Evolutionary conservation across 35 echinoderm and acorn worm genomes (phyloP).

Genomic region (Heliocidaris erythrogramma): DNA sequence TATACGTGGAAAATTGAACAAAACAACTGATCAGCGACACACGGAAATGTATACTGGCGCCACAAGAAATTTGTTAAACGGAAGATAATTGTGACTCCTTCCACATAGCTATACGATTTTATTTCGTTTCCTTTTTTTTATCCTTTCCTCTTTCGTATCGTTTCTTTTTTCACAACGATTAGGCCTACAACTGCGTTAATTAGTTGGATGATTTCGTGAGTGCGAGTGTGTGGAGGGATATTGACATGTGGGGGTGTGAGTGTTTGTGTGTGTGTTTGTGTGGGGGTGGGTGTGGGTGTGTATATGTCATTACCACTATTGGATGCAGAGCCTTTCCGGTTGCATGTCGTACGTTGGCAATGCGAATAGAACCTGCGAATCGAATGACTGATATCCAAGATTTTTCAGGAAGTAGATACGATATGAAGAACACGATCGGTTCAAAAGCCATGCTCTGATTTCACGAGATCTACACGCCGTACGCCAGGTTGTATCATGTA

Average conservation of each 20-base stretch:
- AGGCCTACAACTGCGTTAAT: not conserved
- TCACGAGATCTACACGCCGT: not conserved
- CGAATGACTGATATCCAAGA: not conserved
- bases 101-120: not conserved
- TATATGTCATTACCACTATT: not conserved
- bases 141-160: not conserved
- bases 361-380: not conserved
- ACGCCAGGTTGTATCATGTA: not conserved
- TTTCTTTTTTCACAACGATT: too few species aligned
- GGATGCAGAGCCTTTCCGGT: too few species aligned
- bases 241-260: not conserved
- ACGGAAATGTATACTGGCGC: not conserved
- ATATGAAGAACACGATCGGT: not conserved
- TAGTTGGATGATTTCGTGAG: not conserved
- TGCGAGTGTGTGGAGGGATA: not conserved
- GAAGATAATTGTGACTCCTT: not conserved
- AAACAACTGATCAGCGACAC: not conserved
- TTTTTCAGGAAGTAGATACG: not conserved
- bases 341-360: too few species aligned
- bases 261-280: not conserved
- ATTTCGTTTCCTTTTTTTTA: not conserved
- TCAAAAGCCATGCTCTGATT: not conserved
- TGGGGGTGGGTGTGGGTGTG: not conserved
- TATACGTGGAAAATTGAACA: not conserved
- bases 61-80: not conserved